Conservation (phyloP, 2,113 vertebrate genomes). For the Panthera leo region DNA sequence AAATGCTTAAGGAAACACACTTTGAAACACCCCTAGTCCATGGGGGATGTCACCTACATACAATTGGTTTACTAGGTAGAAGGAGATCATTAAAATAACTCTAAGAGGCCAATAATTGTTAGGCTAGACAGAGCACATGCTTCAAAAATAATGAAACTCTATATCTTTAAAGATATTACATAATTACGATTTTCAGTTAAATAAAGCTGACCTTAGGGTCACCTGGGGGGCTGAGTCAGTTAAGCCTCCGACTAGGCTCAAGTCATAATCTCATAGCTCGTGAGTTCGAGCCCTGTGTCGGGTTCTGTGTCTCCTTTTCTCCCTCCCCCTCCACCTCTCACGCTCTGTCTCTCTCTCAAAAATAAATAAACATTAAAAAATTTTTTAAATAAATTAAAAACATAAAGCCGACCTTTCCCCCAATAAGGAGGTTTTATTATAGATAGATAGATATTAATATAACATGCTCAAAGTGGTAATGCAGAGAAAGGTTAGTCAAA, state of each 20-base stretch:
- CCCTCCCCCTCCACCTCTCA: too few species aligned
- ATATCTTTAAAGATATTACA: conserved; percentile 42
- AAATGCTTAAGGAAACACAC: neutral
- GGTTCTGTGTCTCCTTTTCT: too few species aligned
- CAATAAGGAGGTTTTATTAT: conserved; percentile 48
- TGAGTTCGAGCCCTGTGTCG: too few species aligned
- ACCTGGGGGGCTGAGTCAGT: too few species aligned
- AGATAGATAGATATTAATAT: conserved; percentile 18
- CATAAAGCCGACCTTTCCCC: neutral
- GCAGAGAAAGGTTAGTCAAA: neutral
- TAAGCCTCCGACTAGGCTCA: too few species aligned
- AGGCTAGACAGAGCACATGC: conserved; percentile 1
- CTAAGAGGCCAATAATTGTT: conserved; percentile 11
- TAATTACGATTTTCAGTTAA: conserved; percentile 68
- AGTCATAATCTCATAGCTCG: too few species aligned
- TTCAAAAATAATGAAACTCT: conserved; percentile 50
- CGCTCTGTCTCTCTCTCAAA: too few species aligned
- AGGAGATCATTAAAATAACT: conserved; percentile 34
- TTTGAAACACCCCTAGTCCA: neutral
- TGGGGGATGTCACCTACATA: neutral
- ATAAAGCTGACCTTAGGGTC: neutral
- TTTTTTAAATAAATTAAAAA: too few species aligned
- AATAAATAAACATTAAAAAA: too few species aligned
- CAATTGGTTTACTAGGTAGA: conserved; percentile 3
- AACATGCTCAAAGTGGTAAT: neutral